phyloP scores from a whole-genome alignment of 2,797 vertebrate species.

The Sebastes dallii region DNA sequence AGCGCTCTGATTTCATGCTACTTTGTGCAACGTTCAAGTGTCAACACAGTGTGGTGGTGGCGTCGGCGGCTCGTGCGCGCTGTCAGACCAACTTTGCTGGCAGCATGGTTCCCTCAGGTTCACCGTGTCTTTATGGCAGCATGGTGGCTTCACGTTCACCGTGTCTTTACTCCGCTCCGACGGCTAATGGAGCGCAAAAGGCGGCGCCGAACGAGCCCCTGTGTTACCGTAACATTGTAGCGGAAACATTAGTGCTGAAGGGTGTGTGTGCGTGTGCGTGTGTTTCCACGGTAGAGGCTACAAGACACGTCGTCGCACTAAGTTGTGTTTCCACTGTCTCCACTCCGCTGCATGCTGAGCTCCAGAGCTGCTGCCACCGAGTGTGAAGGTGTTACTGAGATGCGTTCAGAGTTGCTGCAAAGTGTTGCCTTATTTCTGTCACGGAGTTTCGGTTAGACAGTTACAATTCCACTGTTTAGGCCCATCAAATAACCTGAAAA shows the following conservation, averaged over 20 bases:
- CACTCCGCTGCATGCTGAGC: background rate
- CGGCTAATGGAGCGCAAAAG: conserved; percentile 38
- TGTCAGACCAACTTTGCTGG: conserved; percentile 58
- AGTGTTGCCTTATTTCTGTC: background rate
- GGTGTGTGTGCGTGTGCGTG: background rate
- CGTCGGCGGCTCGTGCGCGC: conserved; percentile 22
- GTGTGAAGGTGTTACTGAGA: background rate
- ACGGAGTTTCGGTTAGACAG: background rate
- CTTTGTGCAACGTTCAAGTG: conserved; percentile 20
- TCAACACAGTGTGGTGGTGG: conserved; percentile 15
- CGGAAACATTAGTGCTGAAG: conserved; percentile 58
- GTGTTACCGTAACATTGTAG: conserved; percentile 47
- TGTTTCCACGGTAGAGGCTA: conserved; percentile 51
- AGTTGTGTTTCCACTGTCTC: conserved; percentile 63
- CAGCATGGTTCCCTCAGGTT: conserved; percentile 41
- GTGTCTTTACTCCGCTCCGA: background rate
- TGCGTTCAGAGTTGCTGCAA: conserved; percentile 6
- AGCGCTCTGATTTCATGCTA: conserved; percentile 3
- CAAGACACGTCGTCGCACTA: conserved; percentile 38
- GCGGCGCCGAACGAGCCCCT: conserved; percentile 36
- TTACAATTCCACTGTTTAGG: background rate
- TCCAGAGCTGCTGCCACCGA: background rate
- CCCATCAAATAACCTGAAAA: background rate
- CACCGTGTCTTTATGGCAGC: background rate
- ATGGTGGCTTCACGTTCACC: conserved; percentile 11